Percentiles rank a stretch among this genome's conserved stretches.
Conservation (phyloP, 2,113 vertebrate genomes). For the Lipophrys pholis region DNA sequence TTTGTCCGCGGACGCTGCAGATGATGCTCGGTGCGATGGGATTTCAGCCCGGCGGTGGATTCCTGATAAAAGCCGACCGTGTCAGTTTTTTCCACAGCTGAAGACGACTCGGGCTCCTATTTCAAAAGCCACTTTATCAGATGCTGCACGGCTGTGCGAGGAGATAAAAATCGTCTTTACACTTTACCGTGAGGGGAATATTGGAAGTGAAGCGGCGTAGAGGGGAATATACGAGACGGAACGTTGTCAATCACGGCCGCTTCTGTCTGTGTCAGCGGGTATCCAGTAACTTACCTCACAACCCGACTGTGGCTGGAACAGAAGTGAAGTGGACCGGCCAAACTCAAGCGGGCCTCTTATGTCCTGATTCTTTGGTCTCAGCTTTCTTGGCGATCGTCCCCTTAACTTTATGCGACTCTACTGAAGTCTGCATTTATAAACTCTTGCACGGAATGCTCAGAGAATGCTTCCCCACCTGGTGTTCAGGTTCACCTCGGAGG, state of each 20-base stretch:
- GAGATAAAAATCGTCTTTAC: conserved; percentile 64
- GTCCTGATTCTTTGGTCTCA: conserved; percentile 10
- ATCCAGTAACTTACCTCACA: conserved; percentile 74
- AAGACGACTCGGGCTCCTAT: conserved; percentile 41
- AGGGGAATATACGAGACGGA: conserved; percentile 49
- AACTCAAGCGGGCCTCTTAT: conserved; percentile 1
- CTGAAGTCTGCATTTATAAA: too few species aligned
- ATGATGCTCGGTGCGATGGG: conserved; percentile 25
- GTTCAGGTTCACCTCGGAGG: too few species aligned
- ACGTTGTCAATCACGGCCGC: conserved; percentile 64
- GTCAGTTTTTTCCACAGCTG: conserved; percentile 60
- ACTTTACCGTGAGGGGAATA: conserved; percentile 47
- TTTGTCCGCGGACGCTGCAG: conserved; percentile 23
- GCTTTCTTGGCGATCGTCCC: neutral
- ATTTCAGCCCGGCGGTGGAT: conserved; percentile 41
- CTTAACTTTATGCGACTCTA: too few species aligned
- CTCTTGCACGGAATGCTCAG: too few species aligned
- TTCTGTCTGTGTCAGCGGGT: conserved; percentile 67
- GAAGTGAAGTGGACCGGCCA: neutral
- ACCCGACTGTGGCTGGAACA: conserved; percentile 48
- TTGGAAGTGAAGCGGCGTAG: conserved; percentile 52
- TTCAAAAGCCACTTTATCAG: conserved; percentile 64
- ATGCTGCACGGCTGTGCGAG: conserved; percentile 39
- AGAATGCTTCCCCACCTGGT: too few species aligned
- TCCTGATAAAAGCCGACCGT: conserved; percentile 46